phyloP scores from a whole-genome alignment of 2,797 vertebrate species.

The Macrochelys suwanniensis region DNA sequence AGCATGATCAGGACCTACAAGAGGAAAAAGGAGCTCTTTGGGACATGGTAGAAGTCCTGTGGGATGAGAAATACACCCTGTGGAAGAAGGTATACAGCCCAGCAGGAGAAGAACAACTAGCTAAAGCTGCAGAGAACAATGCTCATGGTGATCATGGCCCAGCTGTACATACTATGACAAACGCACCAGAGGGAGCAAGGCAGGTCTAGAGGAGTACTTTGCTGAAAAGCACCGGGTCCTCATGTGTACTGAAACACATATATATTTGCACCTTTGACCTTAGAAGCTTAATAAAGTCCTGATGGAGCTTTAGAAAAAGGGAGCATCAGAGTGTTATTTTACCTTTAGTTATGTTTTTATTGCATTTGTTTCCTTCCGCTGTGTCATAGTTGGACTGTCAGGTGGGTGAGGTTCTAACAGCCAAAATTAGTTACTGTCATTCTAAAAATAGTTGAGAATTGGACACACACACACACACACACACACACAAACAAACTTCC shows the following conservation, averaged over 20 bases:
- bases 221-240: not conserved
- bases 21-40: slow-evolving; percentile 69
- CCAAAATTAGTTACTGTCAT: not conserved
- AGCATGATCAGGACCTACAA: slow-evolving; percentile 62
- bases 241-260: not conserved
- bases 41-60: slow-evolving; percentile 43
- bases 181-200: not conserved
- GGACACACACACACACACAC: not conserved
- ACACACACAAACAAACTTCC: not conserved
- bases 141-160: not conserved
- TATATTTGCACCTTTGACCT: not conserved
- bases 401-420: not conserved
- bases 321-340: not conserved
- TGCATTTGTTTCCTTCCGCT: not conserved
- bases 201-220: not conserved
- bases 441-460: not conserved
- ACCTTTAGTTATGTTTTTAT: not conserved
- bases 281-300: slow-evolving; percentile 61
- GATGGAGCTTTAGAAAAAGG: not conserved
- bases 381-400: not conserved
- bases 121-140: not conserved
- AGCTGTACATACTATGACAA: not conserved
- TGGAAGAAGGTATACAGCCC: slow-evolving; percentile 57
- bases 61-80: slow-evolving; percentile 59
- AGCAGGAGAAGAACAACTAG: slow-evolving; percentile 8